Evolutionary conservation across 2,797 vertebrate species (phyloP).

Genomic region (Ceyx erithaca): DNA sequence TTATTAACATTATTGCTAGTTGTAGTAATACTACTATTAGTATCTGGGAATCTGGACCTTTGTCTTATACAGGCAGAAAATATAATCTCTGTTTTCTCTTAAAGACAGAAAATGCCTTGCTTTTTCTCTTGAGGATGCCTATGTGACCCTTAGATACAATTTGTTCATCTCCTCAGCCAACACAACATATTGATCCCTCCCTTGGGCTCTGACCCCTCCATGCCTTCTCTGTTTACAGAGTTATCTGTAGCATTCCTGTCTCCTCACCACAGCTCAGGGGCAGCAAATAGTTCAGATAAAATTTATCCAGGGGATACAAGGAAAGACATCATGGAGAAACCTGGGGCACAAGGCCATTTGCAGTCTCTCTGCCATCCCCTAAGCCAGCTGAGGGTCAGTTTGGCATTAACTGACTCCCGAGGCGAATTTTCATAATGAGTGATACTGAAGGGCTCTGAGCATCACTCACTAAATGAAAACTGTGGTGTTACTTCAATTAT

Average conservation of each 20-base stretch:
- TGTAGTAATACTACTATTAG: background rate
- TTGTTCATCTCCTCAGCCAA: background rate
- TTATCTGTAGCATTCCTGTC: conserved; percentile 56
- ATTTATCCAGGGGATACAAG: conserved; percentile 55
- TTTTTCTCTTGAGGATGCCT: background rate
- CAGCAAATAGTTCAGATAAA: conserved; percentile 86
- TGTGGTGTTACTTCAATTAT: background rate
- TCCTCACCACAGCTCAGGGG: conserved; percentile 78
- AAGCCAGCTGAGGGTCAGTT: background rate
- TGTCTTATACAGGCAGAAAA: background rate
- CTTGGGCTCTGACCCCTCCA: background rate
- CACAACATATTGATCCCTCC: conserved; percentile 24
- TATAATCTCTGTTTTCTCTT: background rate
- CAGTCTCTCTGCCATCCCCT: background rate
- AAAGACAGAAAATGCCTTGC: background rate
- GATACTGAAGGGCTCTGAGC: rapidly evolving
- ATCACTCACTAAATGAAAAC: background rate
- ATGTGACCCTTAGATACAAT: background rate
- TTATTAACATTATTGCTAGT: background rate
- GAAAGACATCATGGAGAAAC: background rate
- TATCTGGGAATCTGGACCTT: background rate
- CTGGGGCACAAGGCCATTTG: rapidly evolving
- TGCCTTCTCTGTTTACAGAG: conserved; percentile 57
- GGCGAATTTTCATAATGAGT: background rate
- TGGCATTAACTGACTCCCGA: background rate